phyloP scores from a whole-genome alignment of 1,140 invertebrate genomes.

The Scylla paramamosain region DNA sequence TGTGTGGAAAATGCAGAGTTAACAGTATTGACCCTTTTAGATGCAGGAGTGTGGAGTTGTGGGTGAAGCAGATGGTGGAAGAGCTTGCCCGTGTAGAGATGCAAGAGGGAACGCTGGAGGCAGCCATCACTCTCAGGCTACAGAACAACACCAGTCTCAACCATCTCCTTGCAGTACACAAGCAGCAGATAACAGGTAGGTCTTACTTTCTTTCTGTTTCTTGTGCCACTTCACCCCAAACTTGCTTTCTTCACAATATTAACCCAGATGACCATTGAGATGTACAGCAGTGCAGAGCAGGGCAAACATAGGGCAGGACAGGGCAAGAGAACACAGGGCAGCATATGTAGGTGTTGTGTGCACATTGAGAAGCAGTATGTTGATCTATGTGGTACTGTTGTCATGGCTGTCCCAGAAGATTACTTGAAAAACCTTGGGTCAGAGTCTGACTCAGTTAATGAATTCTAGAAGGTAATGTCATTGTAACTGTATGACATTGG shows the following conservation, averaged over 20 bases:
- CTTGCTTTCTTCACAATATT: neutral
- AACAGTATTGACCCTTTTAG: neutral
- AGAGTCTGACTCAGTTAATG: too few species aligned
- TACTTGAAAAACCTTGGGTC: too few species aligned
- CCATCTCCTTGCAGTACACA: neutral
- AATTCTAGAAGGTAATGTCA: too few species aligned
- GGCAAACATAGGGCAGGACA: too few species aligned
- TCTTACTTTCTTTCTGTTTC: neutral
- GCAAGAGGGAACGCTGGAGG: neutral
- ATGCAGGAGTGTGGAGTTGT: constrained; percentile 6
- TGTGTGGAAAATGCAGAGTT: neutral
- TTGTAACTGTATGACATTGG: too few species aligned
- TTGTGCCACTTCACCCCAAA: neutral
- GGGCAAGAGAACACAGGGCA: too few species aligned
- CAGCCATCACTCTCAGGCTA: constrained; percentile 56
- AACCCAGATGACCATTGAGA: neutral
- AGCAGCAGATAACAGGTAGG: constrained; percentile 37
- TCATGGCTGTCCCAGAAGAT: too few species aligned
- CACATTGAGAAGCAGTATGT: neutral
- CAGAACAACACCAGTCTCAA: constrained; percentile 44
- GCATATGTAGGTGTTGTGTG: neutral
- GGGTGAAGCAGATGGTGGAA: constrained; percentile 56
- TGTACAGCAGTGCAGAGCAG: neutral
- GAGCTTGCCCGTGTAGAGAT: constrained; percentile 42
- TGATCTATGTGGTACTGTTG: neutral